Evolutionary conservation across 2,113 vertebrate species (phyloP).

Genomic region (Phalacrocorax carbo): DNA sequence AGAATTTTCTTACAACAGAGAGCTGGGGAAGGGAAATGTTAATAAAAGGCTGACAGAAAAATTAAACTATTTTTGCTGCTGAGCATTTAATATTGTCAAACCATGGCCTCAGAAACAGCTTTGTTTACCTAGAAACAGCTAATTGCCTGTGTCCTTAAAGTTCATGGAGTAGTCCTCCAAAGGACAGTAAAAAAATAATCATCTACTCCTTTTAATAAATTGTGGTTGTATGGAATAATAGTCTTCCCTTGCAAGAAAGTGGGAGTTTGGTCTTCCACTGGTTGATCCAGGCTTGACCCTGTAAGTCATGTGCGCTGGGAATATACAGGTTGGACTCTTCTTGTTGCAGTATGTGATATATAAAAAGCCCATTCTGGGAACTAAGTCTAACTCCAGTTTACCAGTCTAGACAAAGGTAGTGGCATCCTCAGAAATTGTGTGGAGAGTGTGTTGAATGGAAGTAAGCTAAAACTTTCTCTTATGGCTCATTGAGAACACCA

Average conservation of each 20-base stretch:
- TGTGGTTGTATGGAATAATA: not conserved
- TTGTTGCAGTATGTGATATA: slow-evolving; percentile 19
- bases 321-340: not conserved
- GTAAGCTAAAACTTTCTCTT: slow-evolving; percentile 21
- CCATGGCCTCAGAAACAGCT: not conserved
- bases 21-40: not conserved
- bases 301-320: slow-evolving; percentile 42
- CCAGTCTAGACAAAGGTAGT: slow-evolving; percentile 41
- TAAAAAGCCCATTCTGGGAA: slow-evolving; percentile 37
- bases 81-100: not conserved
- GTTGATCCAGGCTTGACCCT: slow-evolving; percentile 22
- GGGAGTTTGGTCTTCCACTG: slow-evolving; percentile 15
- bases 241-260: slow-evolving; percentile 9
- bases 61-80: not conserved
- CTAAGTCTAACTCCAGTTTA: slow-evolving; percentile 54
- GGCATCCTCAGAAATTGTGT: slow-evolving; percentile 38
- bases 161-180: not conserved
- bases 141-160: not conserved
- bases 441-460: slow-evolving; percentile 26
- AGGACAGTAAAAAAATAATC: not conserved
- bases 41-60: not conserved
- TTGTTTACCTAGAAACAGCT: not conserved
- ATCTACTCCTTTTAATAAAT: not conserved
- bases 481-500: slow-evolving; percentile 55
- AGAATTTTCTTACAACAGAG: not conserved